A percentile compares a stretch with the other conserved stretches of the same genome.
Conservation (phyloP, 2,888 invertebrate genomes). For the Luperina testacea region DNA sequence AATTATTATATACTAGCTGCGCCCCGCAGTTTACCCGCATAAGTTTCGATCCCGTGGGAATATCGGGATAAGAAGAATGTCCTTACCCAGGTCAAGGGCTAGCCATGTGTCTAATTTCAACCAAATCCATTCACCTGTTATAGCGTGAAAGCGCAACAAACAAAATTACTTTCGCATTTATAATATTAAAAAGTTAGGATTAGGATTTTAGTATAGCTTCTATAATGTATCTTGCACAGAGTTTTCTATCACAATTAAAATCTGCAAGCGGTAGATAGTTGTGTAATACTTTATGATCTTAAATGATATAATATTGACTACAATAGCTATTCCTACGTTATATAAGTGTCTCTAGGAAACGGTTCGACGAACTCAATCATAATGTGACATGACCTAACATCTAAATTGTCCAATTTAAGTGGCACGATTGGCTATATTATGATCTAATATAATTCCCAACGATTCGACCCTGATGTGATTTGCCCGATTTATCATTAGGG, state of each 20-base stretch:
- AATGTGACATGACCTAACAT: not conserved
- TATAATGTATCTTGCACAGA: not conserved
- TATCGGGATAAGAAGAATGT: not conserved
- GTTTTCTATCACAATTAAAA: not conserved
- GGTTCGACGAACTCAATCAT: constrained; percentile 19
- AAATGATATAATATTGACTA: not conserved
- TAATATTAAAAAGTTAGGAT: too few relatives aligned
- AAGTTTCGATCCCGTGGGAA: not conserved
- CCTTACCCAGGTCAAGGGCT: too few relatives aligned
- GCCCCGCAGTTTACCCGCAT: not conserved
- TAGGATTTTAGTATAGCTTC: not conserved
- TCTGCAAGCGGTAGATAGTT: not conserved
- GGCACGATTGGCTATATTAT: not conserved
- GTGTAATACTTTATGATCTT: not conserved
- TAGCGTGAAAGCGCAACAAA: not conserved
- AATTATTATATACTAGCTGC: not conserved
- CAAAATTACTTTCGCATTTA: not conserved
- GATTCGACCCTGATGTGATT: not conserved
- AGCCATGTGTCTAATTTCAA: too few relatives aligned
- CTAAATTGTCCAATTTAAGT: not conserved
- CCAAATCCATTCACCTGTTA: not conserved
- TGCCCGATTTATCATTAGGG: not conserved
- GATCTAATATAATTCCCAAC: not conserved
- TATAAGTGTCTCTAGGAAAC: constrained; percentile 1
- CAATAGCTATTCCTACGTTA: not conserved